Evolutionary conservation across 2,797 vertebrate species (phyloP).

Genomic region (Nasua narica): DNA sequence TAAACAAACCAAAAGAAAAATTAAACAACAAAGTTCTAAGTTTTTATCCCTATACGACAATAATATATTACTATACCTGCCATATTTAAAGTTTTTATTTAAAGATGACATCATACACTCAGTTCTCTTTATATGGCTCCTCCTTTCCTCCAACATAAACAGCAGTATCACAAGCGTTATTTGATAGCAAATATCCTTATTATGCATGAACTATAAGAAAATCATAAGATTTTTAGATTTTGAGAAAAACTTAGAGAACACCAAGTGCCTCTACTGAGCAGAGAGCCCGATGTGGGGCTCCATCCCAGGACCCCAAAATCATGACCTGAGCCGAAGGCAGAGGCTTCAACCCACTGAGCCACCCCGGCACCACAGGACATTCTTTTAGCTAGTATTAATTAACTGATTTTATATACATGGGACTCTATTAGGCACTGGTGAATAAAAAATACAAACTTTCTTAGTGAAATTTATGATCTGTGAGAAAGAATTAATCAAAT

Average conservation of each 20-base stretch:
- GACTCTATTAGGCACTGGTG: neutral
- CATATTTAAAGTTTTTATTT: neutral
- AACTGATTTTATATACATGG: neutral
- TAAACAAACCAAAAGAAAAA: neutral
- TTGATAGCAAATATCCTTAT: neutral
- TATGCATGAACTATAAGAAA: neutral
- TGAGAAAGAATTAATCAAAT: neutral
- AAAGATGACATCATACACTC: neutral
- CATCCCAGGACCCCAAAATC: too few relatives aligned
- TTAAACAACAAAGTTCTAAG: neutral
- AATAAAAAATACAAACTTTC: neutral
- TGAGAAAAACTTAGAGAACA: neutral
- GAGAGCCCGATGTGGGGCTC: too few relatives aligned
- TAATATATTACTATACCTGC: neutral
- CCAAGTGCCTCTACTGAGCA: too few relatives aligned
- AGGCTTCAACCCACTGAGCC: too few relatives aligned
- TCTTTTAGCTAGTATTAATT: neutral
- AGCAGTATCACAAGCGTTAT: neutral
- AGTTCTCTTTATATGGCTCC: neutral
- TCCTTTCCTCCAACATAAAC: neutral
- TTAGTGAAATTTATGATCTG: neutral
- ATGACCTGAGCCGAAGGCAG: too few relatives aligned
- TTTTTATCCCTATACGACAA: neutral
- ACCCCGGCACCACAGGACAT: too few relatives aligned
- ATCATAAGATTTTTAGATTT: neutral